These are phyloP conservation scores for Hartigia nigra DNA, from an alignment of 2,888 invertebrate genomes.

Conservation along the genomic window DNA sequence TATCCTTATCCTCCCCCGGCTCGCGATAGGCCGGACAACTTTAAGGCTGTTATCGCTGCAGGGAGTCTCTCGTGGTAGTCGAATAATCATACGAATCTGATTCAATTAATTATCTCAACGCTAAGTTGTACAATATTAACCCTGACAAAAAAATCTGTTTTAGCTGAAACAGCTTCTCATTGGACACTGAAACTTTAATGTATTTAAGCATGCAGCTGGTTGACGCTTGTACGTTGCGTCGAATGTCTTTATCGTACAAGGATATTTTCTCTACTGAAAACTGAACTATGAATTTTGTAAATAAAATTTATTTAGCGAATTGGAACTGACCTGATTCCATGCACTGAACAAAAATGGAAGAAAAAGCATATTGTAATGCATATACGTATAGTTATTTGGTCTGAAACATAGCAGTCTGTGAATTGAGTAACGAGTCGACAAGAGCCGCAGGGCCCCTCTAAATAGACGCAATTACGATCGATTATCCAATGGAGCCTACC, in stretches of 20 bases:
- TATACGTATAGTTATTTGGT: neutral
- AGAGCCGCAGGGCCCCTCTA: constrained; percentile 19
- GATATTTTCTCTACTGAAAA: neutral
- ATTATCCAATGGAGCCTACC: constrained; percentile 40
- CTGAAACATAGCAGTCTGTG: neutral
- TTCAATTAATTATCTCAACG: neutral
- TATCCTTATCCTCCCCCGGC: constrained; percentile 41
- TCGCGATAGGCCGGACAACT: neutral
- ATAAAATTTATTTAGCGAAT: neutral
- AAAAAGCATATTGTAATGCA: neutral
- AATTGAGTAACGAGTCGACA: neutral
- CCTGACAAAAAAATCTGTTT: neutral
- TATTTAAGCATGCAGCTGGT: neutral
- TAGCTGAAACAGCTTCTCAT: neutral
- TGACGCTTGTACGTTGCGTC: neutral
- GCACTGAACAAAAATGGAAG: neutral
- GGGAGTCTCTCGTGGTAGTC: constrained; percentile 33
- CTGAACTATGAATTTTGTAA: neutral
- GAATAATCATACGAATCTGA: neutral
- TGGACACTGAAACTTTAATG: neutral
- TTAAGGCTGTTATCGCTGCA: constrained; percentile 45
- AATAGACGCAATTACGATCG: constrained; percentile 46
- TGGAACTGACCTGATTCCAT: neutral
- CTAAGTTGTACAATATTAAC: neutral
- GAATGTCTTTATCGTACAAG: neutral